These are phyloP conservation scores for Sebastes oblongus DNA, from an alignment of 2,797 vertebrate species.

Conservation along the genomic window DNA sequence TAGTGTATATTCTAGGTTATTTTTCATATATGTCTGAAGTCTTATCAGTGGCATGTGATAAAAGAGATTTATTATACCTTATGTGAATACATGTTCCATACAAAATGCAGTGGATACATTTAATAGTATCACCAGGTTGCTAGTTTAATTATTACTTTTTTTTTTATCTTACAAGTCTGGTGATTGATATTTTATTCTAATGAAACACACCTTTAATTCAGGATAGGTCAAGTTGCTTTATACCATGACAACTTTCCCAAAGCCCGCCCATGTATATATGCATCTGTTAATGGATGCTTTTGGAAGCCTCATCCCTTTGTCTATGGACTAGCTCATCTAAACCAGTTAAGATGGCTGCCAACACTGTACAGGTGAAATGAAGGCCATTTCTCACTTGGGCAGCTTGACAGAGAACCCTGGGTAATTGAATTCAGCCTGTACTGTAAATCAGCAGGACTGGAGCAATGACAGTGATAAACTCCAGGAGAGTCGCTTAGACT, in stretches of 20 bases:
- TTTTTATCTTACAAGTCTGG: not conserved
- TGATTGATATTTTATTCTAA: not conserved
- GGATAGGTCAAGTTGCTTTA: not conserved
- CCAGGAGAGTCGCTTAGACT: not conserved
- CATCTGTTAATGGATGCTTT: slow-evolving; percentile 26
- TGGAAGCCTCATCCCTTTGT: slow-evolving; percentile 15
- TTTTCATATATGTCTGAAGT: slow-evolving; percentile 3
- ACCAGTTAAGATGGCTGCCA: slow-evolving; percentile 48
- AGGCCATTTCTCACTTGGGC: slow-evolving; percentile 63
- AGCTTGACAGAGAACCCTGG: slow-evolving; percentile 50
- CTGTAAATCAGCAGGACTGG: slow-evolving; percentile 48
- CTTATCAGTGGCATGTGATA: slow-evolving; percentile 20
- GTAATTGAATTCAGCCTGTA: slow-evolving; percentile 52
- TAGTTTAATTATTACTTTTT: not conserved
- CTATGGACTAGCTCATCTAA: slow-evolving; percentile 15
- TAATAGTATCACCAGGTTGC: not conserved
- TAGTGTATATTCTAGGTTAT: not conserved
- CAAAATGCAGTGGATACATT: not conserved
- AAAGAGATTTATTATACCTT: slow-evolving; percentile 11
- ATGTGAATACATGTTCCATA: not conserved
- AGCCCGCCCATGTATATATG: not conserved
- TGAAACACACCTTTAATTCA: not conserved
- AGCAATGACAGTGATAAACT: slow-evolving; percentile 33
- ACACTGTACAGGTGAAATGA: slow-evolving; percentile 57
- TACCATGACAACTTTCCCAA: not conserved